These are phyloP conservation scores for Ormyrus labotus DNA, from an alignment of 2,888 invertebrate species.

Conservation along the genomic window DNA sequence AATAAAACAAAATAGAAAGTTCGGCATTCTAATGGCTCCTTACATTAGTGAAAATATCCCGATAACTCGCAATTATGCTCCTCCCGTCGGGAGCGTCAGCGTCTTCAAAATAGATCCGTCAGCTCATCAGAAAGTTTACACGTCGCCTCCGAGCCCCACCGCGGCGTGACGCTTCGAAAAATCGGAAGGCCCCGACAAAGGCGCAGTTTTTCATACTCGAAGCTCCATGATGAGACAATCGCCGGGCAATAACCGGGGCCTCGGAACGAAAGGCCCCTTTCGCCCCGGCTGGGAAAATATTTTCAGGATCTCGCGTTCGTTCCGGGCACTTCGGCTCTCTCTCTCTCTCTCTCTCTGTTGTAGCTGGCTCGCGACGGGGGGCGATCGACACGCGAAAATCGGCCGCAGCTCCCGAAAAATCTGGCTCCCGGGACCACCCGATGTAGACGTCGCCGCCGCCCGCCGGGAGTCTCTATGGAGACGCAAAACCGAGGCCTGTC, in stretches of 20 bases:
- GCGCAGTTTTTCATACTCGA: too few relatives aligned
- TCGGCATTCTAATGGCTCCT: too few relatives aligned
- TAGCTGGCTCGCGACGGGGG: neutral
- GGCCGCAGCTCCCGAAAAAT: conserved; percentile 35
- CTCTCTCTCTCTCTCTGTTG: neutral
- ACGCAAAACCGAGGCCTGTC: conserved; percentile 63
- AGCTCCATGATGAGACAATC: conserved; percentile 10
- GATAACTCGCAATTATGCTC: too few relatives aligned
- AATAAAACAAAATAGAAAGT: too few relatives aligned
- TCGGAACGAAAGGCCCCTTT: conserved; percentile 21
- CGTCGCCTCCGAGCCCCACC: too few relatives aligned
- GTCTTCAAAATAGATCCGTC: too few relatives aligned
- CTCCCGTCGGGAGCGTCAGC: too few relatives aligned
- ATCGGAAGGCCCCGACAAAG: too few relatives aligned
- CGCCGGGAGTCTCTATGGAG: conserved; percentile 62
- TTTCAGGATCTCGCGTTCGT: conserved; percentile 33
- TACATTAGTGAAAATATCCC: too few relatives aligned
- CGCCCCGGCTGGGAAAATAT: conserved; percentile 37
- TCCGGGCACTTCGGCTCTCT: neutral
- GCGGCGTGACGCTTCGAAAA: too few relatives aligned
- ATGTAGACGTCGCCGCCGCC: conserved; percentile 50
- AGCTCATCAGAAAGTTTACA: too few relatives aligned
- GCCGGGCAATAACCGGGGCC: neutral
- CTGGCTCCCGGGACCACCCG: conserved; percentile 12
- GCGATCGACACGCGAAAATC: conserved; percentile 22